Evolutionary conservation across 2,797 vertebrate species (phyloP), one percentile per base, ranked within the genome.

Genomic region (Molossus alvarezi): DNA sequence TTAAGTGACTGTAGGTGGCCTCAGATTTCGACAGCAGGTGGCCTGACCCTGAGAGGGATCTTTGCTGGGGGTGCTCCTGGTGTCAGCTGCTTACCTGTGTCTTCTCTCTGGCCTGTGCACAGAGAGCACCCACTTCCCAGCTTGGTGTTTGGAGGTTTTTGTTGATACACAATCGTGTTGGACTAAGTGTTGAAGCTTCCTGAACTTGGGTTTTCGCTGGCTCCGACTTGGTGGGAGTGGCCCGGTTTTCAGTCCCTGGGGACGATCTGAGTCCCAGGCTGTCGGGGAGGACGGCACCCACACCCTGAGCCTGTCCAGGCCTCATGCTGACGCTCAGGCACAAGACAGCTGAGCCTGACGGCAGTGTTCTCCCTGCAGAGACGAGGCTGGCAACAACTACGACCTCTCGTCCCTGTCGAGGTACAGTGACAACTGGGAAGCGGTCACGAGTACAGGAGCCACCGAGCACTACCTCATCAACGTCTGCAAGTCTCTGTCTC

Each of bases 401-500:
- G 99, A 99, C 98, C 99, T 99, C 62, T 99, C 99, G 0, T 92
- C 99, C 77, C 98, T 99, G 97, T 99, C 99, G 0, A 92, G 98
- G 96, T 98, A 99, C 79, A 98, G 98, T 37, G 96, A 98, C 45
- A 99, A 99, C 96, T 99, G 99, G 99, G 98, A 99, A 79, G 99
- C 98, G 0, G 97, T 98, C 86, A 73, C 98, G 4, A 23, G 98
- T 0, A 98, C 98, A 0, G 97, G 97, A 17, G 94, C 98, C 96
- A 95, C 97, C 0, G 87, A 97, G 20, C 98, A 98, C 75, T 99
- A 99, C 97, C 99, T 99, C 96, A 99, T 99, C 97, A 99, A 99
- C 0, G 98, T 99, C 48, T 99, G 99, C 99, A 99, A 99, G 98
- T 99, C 99, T 2, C 98, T 99, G 95, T 98, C 99, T 14, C 99